phyloP scores from a whole-genome alignment of 1,140 invertebrate genomes.

The Alviniconcha marisindica region DNA sequence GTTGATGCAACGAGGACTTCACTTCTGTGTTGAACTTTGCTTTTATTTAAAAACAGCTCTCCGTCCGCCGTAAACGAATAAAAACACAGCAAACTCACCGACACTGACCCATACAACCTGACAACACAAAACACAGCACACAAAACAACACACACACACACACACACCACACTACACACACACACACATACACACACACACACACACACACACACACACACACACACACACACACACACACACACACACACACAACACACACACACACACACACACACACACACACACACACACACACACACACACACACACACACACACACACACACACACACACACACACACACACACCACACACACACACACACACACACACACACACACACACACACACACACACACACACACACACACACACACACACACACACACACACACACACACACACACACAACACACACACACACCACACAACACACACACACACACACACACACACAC shows the following conservation, averaged over 20 bases:
- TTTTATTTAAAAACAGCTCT: too few species aligned
- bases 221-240: not conserved
- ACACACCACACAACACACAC: not conserved
- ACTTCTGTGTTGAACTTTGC: too few species aligned
- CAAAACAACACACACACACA: not conserved
- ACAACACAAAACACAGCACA: too few species aligned
- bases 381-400: not conserved
- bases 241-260: not conserved
- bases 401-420: slow-evolving; percentile 1
- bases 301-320: not conserved
- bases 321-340: not conserved
- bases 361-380: slow-evolving; percentile 14
- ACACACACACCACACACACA: not conserved
- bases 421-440: slow-evolving; percentile 20
- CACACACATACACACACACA: not conserved
- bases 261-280: slow-evolving; percentile 6
- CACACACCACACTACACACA: not conserved
- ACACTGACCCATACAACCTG: too few species aligned
- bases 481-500: not conserved
- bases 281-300: not conserved
- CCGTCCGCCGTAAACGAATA: too few species aligned
- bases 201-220: not conserved
- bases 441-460: slow-evolving; percentile 1
- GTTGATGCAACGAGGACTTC: too few species aligned
- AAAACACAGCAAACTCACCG: too few species aligned